Evolutionary conservation across 2,888 invertebrate genomes (phyloP), one percentile per base, ranked within the genome.

Genomic region (Celastrina argiolus): DNA sequence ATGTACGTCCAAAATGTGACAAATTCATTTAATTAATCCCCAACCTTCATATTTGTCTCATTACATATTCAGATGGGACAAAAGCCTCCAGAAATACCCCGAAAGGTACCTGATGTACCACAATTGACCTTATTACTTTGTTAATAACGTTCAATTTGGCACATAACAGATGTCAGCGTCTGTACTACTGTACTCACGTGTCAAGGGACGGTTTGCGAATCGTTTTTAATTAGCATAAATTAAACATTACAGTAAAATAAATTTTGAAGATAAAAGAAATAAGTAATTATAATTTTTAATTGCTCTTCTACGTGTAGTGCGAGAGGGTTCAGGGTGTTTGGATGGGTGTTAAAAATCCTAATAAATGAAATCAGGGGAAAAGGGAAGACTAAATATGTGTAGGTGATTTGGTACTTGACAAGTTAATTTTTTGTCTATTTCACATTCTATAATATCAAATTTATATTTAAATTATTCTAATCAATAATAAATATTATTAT

Each of bases 221-320:
- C 12, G 51, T 51, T 51, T 51, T 51, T 51, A 51, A 51, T 51
- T 51, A 51, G 22, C 22, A 51, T 51, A 22, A 51, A 51, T 51
- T 51, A 51, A 22, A 51, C 51, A 14, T 51, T 26, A 12, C 22
- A 51, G 51, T 51, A 26, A 26, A 51, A 51, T 51, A 36, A 10
- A 51, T 22, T 51, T 51, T 26, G 1, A 12, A 51, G 22, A 26
- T 51, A 51, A 51, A 26, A 51, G 51, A 51, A 51, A n/a, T n/a
- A 51, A 51, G 51, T 51, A 12, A 51, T 51, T 51, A 22, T 4
- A 12, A 22, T 12, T 51, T 51, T 51, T 51, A 22, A 22, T 51
- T 22, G 18, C 10, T 8, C n/a, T n/a, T n/a, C n/a, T 26, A 12
- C 45, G 22, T 51, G 51, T 51, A 31, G 31, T 1, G 31, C 31